A percentile compares a stretch with the other conserved stretches of the same genome.
Evolutionary conservation across 1,140 invertebrate genomes (phyloP).

Genomic region (Listronotus bonariensis): DNA sequence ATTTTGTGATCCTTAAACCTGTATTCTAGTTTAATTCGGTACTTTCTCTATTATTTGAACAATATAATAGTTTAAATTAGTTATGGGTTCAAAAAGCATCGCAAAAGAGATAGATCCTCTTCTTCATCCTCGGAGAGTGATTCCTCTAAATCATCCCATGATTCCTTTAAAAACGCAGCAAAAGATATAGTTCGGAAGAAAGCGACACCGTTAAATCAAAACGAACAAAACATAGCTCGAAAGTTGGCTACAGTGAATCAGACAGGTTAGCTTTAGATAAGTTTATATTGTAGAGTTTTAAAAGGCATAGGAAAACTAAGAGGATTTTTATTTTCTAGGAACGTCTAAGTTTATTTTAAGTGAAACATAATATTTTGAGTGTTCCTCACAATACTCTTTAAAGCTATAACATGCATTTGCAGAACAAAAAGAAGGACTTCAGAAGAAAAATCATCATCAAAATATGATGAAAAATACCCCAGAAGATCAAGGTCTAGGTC

Average conservation of each 20-base stretch:
- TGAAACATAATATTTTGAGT: slow-evolving; percentile 3
- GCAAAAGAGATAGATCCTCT: slow-evolving; percentile 14
- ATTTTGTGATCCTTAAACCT: no score
- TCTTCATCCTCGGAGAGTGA: slow-evolving; percentile 18
- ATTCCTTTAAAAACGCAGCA: slow-evolving; percentile 1
- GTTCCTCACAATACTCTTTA: slow-evolving; percentile 5
- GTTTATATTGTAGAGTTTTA: not conserved
- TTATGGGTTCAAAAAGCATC: slow-evolving; percentile 21
- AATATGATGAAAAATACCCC: not conserved
- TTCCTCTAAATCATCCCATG: slow-evolving; percentile 1
- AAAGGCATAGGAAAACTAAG: not conserved
- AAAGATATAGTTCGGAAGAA: slow-evolving; percentile 11
- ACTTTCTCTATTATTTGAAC: no score
- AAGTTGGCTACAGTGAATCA: not conserved
- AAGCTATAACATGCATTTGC: slow-evolving; percentile 19
- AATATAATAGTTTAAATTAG: no score
- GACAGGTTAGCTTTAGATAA: slow-evolving; percentile 11
- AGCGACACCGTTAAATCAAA: slow-evolving; percentile 12
- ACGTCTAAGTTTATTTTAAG: slow-evolving; percentile 17
- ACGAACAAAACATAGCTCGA: not conserved
- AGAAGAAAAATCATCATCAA: slow-evolving; percentile 2
- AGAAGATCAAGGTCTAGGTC: slow-evolving; percentile 11
- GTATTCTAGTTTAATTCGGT: no score
- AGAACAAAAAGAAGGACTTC: slow-evolving; percentile 12
- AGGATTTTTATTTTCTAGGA: slow-evolving; percentile 24